Conservation (phyloP, 2,113 vertebrate genomes). For the Sclerurus mexicanus region DNA sequence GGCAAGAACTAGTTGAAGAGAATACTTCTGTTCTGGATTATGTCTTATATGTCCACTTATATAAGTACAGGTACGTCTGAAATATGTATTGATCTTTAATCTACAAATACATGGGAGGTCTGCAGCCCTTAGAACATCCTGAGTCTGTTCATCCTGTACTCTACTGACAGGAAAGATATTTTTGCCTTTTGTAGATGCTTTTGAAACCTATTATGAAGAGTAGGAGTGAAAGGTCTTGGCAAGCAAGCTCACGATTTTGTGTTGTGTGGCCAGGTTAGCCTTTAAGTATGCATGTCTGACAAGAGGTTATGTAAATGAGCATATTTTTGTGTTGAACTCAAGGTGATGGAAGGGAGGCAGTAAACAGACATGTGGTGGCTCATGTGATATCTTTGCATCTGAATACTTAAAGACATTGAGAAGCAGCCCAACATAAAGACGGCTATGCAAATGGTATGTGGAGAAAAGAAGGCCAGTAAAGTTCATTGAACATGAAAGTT, state of each 20-base stretch:
- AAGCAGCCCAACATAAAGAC: background rate
- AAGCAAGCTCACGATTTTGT: background rate
- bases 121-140: background rate
- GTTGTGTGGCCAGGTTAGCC: slow-evolving; percentile 19
- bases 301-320: slow-evolving; percentile 29
- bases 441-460: background rate
- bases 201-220: background rate
- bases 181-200: background rate
- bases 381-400: background rate
- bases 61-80: background rate
- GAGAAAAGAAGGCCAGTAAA: background rate
- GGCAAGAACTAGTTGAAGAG: background rate
- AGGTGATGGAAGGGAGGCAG: background rate
- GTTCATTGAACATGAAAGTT: background rate
- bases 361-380: background rate
- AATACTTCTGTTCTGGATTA: background rate
- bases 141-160: background rate
- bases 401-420: background rate
- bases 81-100: background rate
- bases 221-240: background rate
- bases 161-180: background rate
- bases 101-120: background rate
- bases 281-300: slow-evolving; percentile 19
- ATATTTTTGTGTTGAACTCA: slow-evolving; percentile 7
- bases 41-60: background rate